Base-by-base conservation (phyloP, 2,888 invertebrate species). In the Actias luna region DNA sequence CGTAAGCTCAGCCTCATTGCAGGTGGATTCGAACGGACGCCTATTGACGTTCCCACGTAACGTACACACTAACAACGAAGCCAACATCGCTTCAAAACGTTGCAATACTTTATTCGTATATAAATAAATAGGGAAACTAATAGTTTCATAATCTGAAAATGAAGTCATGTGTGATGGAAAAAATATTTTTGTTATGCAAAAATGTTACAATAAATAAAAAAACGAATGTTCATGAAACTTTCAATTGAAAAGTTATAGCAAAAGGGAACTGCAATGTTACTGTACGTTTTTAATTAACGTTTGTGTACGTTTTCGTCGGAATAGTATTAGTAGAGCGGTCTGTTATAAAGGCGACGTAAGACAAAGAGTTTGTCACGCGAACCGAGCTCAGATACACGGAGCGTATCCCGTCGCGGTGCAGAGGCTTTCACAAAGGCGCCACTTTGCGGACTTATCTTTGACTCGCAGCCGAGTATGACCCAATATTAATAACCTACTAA, bases 401-500 rank as follows among this genome's bases (percentile, higher is more conserved):
- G 72, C 77, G 77, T 75, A 75, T 75, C 73, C 77, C 77, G 77
- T 70, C 52, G 76, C 39, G 74, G 70, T 73, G 73, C 72, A 69
- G 76, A 77, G 79, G 73, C 73, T 66, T 73, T 72, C 81, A 84
- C 90, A 90, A 89, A 90, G 88, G 83, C 84, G 80, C 83, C 91
- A 90, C 90, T 91, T 90, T 87, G 87, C 80, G 81, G 84, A 85
- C 79, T 79, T 81, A 77, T 79, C 89, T 89, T 89, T 90, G 89
- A 87, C 85, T 85, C 83, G 75, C 79, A 79, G 29, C 27, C 59
- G 83, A 83, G 83, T 88, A 85, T 86, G 83, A 84, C 85, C 87
- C 77, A 81, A 84, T 87, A 86, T 88, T 89, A 89, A 90, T 91
- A 89, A 89, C 86, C 84, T 81, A 78, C 83, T 88, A 87, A 87